phyloP scores from a whole-genome alignment of 2,113 vertebrate genomes.

The Ursus arctos region DNA sequence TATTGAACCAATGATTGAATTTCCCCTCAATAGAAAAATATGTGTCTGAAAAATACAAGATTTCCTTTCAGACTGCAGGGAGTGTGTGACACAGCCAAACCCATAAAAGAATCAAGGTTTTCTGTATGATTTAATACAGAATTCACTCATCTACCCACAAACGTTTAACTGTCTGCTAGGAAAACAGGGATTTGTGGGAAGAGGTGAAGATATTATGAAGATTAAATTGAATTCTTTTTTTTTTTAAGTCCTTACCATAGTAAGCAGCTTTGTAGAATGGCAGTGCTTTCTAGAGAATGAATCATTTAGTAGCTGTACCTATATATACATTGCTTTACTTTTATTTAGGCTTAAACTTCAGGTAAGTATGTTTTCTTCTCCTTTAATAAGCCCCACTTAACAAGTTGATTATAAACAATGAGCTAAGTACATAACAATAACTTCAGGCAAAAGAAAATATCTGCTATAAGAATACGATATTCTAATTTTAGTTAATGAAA shows the following conservation, averaged over 20 bases:
- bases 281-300: slow-evolving; percentile 78
- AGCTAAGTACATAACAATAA: not conserved
- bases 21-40: not conserved
- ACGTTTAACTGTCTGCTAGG: not conserved
- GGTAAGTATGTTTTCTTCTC: slow-evolving; percentile 59
- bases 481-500: not conserved
- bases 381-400: not conserved
- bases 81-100: not conserved
- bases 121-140: not conserved
- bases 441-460: slow-evolving; percentile 46
- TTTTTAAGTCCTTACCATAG: slow-evolving; percentile 75
- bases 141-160: not conserved
- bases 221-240: slow-evolving; percentile 86
- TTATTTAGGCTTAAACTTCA: slow-evolving; percentile 54
- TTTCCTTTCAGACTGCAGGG: not conserved
- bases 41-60: slow-evolving; percentile 2
- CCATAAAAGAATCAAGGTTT: not conserved
- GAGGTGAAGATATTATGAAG: not conserved
- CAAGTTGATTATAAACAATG: not conserved
- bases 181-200: not conserved
- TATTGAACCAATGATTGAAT: not conserved
- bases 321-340: slow-evolving; percentile 71
- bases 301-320: not conserved
- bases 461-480: not conserved
- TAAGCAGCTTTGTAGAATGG: slow-evolving; percentile 79